Evolutionary conservation across 53 echinoderm and acorn worm species (phyloP).

Genomic region (Mesocentrotus franciscanus): DNA sequence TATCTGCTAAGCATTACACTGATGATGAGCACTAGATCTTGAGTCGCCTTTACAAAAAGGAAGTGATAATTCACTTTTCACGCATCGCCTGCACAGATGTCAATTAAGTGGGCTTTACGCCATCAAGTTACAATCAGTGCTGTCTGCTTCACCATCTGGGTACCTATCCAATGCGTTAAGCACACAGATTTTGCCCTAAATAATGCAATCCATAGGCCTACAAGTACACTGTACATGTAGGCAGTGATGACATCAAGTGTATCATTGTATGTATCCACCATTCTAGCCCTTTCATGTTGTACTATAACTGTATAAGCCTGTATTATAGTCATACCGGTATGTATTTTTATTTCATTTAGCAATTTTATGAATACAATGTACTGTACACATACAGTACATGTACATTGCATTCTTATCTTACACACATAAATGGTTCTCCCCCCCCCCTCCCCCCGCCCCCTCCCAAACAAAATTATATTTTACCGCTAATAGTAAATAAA

Average conservation of each 20-base stretch:
- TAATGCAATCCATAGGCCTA: not conserved
- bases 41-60: slow-evolving; percentile 2
- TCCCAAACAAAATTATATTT: too few relatives aligned
- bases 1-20: not conserved
- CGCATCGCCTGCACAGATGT: not conserved
- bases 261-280: too few relatives aligned
- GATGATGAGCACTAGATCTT: not conserved
- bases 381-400: not conserved
- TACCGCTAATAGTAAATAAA: too few relatives aligned
- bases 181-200: slow-evolving; percentile 17
- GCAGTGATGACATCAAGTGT: too few relatives aligned
- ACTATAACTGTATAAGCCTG: too few relatives aligned
- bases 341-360: not conserved
- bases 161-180: not conserved
- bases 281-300: too few relatives aligned
- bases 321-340: too few relatives aligned
- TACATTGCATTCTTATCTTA: too few relatives aligned
- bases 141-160: not conserved
- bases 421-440: too few relatives aligned
- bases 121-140: slow-evolving; percentile 16
- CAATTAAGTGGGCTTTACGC: slow-evolving; percentile 41
- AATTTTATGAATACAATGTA: too few relatives aligned
- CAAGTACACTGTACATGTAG: not conserved
- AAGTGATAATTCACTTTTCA: slow-evolving; percentile 55
- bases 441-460: too few relatives aligned